A percentile compares a stretch with the other conserved stretches of the same genome.
These are phyloP conservation scores for Anolis carolinensis DNA, from an alignment of 2,113 vertebrate species.

Conservation along the genomic window DNA sequence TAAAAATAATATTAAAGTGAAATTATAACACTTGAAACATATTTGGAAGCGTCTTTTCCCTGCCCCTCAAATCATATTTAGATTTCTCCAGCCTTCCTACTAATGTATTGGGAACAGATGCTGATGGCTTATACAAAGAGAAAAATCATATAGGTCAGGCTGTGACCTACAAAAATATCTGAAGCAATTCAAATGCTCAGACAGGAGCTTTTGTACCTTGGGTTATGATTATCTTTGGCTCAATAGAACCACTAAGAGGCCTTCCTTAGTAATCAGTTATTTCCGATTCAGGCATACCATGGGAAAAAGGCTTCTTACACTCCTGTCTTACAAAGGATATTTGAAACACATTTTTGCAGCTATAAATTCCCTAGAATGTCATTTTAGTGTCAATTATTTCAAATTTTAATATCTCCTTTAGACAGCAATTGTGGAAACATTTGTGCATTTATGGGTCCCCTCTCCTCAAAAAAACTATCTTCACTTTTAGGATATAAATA, in stretches of 20 bases:
- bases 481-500: neutral
- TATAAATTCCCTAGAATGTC: conserved; percentile 8
- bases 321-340: neutral
- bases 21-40: neutral
- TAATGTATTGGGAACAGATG: neutral
- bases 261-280: neutral
- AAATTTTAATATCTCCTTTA: neutral
- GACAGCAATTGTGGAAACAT: neutral
- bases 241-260: neutral
- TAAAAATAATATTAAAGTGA: no score
- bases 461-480: neutral
- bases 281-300: neutral
- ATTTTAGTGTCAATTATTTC: neutral
- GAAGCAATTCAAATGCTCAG: neutral
- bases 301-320: neutral
- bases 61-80: neutral
- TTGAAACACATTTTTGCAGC: conserved; percentile 8
- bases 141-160: conserved; percentile 40
- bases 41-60: neutral
- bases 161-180: conserved; percentile 43
- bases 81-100: neutral
- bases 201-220: neutral
- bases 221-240: neutral
- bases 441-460: conserved; percentile 2
- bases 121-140: conserved; percentile 13